Percentiles rank a stretch among this genome's conserved stretches.
Evolutionary conservation across 2,888 invertebrate species (phyloP).

Genomic region (Lasioglossum villosulum): DNA sequence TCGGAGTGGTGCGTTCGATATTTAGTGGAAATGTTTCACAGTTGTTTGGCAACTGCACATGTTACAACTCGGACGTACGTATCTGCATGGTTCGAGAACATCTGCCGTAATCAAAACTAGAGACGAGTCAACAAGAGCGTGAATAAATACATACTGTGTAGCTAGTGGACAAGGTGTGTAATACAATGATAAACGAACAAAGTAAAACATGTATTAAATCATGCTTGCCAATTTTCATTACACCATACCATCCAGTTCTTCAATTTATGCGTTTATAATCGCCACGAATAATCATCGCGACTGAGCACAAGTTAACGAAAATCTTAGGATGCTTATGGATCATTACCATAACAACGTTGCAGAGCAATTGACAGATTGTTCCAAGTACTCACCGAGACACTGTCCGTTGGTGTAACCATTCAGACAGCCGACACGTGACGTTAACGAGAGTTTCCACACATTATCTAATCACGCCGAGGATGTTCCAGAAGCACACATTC

Average conservation of each 20-base stretch:
- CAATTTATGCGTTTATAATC: constrained; percentile 1
- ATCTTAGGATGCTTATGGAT: not conserved
- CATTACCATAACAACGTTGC: not conserved
- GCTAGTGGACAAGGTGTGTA: not conserved
- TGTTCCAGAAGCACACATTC: constrained; percentile 45
- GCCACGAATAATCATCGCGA: constrained; percentile 12
- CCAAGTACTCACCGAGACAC: constrained; percentile 49
- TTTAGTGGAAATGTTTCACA: not conserved
- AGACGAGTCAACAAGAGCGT: not conserved
- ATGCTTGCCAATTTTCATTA: not conserved
- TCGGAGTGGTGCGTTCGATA: not conserved
- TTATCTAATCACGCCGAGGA: constrained; percentile 65
- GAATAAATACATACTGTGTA: not conserved
- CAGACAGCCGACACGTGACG: constrained; percentile 28
- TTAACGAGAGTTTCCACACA: constrained; percentile 41
- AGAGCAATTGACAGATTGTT: not conserved
- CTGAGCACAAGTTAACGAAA: not conserved
- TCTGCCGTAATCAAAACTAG: not conserved
- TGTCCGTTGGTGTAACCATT: constrained; percentile 14
- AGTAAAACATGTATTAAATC: not conserved
- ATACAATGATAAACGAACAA: not conserved
- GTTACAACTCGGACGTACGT: not conserved
- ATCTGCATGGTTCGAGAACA: not conserved
- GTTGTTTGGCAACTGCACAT: not conserved
- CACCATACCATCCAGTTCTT: not conserved